Evolutionary conservation across 2,888 invertebrate genomes (phyloP), one percentile per base, ranked within the genome.

Genomic region (Tanypteryx hageni): DNA sequence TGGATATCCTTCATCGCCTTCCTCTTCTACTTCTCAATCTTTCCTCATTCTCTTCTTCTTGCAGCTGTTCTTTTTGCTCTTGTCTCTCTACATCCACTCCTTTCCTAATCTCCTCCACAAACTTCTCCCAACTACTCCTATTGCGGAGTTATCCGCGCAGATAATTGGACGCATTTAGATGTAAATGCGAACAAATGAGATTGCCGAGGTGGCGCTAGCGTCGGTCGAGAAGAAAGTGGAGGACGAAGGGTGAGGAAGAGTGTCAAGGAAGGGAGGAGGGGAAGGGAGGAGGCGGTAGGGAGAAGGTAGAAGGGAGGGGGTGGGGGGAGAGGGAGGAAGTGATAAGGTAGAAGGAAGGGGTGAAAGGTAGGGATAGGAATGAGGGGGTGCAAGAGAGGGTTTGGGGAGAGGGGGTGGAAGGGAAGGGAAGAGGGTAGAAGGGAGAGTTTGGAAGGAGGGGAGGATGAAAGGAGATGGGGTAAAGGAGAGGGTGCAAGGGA

Each of bases 91-190:
- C 16, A 68, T 13, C 9, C 76, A 7, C 18, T 64, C 18, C 44
- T 64, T 89, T 89, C 31, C 89, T 18, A 0, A 44, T 14, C 5
- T 27, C 58, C 44, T 0, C 85, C 31, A 18, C 61, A 18, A 7
- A 13, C 18, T 61, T 16, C 16, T 64, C 16, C 86, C 5, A 22
- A n/a, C 86, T n/a, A 14, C 58, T 61, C 61, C 64, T n/a, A 18
- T 44, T 61, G 59, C 59, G n/a, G 14, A 59, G 64, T 44, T 61
- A 64, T 44, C 89, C 89, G 61, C 89, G 44, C 89, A 44, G 61
- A 89, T 89, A 89, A 89, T 89, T 89, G 89, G 89, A 31, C 59
- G 64, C 89, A 61, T 89, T 89, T 89, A 89, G 64, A 89, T 89
- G 89, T 89, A 89, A 89, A 89, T 89, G 44, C 18, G 64, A 18